Percentiles rank a stretch among this genome's conserved stretches.
These are phyloP conservation scores for Actinopyga echinites DNA, from an alignment of 53 echinoderm and acorn worm genomes.

Conservation along the genomic window DNA sequence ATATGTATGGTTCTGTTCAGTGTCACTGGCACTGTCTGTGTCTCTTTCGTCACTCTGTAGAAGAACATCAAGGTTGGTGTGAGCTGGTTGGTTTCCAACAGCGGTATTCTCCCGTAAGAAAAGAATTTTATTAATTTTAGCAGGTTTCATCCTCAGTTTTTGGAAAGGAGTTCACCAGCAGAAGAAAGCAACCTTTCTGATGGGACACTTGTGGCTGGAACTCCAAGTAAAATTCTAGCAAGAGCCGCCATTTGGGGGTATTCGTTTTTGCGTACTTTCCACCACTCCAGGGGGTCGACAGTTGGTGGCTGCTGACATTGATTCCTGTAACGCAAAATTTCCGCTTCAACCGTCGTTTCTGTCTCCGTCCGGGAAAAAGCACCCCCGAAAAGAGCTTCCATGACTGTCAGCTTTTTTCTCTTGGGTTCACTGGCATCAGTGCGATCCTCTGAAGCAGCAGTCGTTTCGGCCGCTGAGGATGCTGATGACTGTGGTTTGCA, in stretches of 20 bases:
- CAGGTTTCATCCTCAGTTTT: not conserved
- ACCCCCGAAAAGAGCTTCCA: not conserved
- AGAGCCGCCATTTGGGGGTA: not conserved
- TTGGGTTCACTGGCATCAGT: not conserved
- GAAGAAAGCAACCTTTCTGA: constrained; percentile 5
- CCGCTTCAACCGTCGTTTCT: not conserved
- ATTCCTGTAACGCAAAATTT: not conserved
- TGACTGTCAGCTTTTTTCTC: not conserved
- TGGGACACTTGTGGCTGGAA: constrained; percentile 17
- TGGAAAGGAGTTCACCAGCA: not conserved
- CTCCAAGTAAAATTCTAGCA: not conserved
- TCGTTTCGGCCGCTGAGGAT: no score
- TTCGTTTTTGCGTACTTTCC: not conserved
- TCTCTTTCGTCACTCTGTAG: no score
- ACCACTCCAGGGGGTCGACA: not conserved
- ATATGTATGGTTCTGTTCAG: no score
- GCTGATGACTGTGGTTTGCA: no score
- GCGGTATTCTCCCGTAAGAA: constrained; percentile 1
- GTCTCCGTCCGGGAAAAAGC: not conserved
- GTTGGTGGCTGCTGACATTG: not conserved
- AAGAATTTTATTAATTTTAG: not conserved
- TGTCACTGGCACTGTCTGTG: no score
- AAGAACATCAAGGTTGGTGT: no score
- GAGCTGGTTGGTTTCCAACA: no score
- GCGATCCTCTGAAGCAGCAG: not conserved